Evolutionary conservation across 2,888 invertebrate species (phyloP).

Genomic region (Ochropleura plecta): DNA sequence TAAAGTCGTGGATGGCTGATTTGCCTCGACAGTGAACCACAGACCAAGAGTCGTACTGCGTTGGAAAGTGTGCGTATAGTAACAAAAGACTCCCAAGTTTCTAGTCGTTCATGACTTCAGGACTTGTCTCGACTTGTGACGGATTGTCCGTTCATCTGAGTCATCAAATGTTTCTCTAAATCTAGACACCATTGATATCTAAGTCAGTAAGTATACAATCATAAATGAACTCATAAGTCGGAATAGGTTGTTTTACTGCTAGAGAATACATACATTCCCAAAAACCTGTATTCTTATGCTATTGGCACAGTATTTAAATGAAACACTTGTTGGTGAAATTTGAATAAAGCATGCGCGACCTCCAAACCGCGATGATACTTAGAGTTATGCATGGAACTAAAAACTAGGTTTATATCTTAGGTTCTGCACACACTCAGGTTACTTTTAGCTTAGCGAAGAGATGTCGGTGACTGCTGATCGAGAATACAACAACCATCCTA

Average conservation of each 20-base stretch:
- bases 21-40: neutral
- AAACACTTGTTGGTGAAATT: conserved; percentile 52
- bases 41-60: neutral
- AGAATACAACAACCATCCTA: neutral
- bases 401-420: conserved; percentile 3
- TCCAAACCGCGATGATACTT: conserved; percentile 30
- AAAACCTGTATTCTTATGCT: conserved; percentile 27
- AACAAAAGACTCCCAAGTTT: neutral
- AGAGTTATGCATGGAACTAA: conserved; percentile 15
- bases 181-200: conserved; percentile 19
- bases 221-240: conserved; percentile 4
- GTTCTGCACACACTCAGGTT: conserved; percentile 4
- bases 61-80: neutral
- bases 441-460: neutral
- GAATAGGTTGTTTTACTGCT: neutral
- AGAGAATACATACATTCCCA: neutral
- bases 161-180: conserved; percentile 30
- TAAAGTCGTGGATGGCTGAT: neutral
- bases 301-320: conserved; percentile 56
- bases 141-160: conserved; percentile 6
- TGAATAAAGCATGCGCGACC: conserved; percentile 51
- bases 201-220: neutral
- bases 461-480: neutral
- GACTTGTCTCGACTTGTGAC: neutral
- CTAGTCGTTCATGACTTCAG: neutral